phyloP scores from a whole-genome alignment of 92 coral and sea anemone genomes.

The Umimayanthus kanabou region DNA sequence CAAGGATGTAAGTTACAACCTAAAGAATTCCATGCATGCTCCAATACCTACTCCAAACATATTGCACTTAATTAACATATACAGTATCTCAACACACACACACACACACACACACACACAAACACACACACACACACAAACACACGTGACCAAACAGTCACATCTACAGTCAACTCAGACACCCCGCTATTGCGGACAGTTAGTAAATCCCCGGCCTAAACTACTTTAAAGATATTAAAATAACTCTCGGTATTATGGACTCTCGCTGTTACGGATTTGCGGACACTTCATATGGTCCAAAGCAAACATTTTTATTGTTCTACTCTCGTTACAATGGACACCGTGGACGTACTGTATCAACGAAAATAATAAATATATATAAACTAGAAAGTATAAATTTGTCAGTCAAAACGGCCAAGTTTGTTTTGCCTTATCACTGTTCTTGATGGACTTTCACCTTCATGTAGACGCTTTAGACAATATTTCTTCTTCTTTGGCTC shows the following conservation, averaged over 20 bases:
- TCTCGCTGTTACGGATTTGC: slow-evolving; percentile 45
- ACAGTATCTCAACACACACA: too few species aligned
- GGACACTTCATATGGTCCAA: slow-evolving; percentile 43
- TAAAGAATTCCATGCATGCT: too few species aligned
- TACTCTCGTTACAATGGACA: slow-evolving; percentile 50
- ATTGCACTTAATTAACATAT: too few species aligned
- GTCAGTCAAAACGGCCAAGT: background rate
- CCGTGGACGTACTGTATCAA: background rate
- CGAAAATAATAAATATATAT: too few species aligned
- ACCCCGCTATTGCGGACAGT: background rate
- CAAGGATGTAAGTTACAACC: too few species aligned
- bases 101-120: too few species aligned
- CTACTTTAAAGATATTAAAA: background rate
- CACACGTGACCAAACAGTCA: too few species aligned
- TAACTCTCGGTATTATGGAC: background rate
- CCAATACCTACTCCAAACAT: too few species aligned
- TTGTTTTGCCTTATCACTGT: slow-evolving; percentile 40
- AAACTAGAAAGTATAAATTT: too few species aligned
- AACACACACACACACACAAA: too few species aligned
- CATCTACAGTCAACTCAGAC: background rate
- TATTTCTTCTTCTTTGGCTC: slow-evolving; percentile 48
- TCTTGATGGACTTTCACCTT: slow-evolving; percentile 36
- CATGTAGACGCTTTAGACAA: slow-evolving; percentile 17
- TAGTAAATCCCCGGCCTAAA: slow-evolving; percentile 1
- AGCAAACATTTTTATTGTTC: slow-evolving; percentile 45